phyloP scores from a whole-genome alignment of 2,888 invertebrate genomes.

The Tachina grossa region DNA sequence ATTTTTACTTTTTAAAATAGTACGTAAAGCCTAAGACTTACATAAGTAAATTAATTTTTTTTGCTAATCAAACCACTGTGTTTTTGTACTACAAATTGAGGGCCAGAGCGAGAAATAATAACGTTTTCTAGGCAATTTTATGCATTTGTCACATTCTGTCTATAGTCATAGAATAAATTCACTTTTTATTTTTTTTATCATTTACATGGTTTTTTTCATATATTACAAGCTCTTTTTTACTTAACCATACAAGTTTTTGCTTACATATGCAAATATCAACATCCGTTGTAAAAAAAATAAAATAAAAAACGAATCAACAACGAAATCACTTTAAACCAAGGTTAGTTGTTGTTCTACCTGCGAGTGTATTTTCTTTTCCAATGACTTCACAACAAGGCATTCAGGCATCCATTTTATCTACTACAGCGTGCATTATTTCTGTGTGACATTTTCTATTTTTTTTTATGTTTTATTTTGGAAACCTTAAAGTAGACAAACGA shows the following conservation, averaged over 20 bases:
- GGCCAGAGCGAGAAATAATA: not conserved
- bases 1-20: not conserved
- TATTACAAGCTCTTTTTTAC: constrained; percentile 38
- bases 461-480: not conserved
- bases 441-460: constrained; percentile 13
- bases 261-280: constrained; percentile 70
- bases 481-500: constrained; percentile 36
- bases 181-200: constrained; percentile 1
- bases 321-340: constrained; percentile 72
- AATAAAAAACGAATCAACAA: constrained; percentile 27
- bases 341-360: constrained; percentile 69
- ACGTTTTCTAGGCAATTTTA: not conserved
- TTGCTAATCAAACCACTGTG: not conserved
- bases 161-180: not conserved
- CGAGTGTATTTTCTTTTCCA: constrained; percentile 39
- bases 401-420: not conserved
- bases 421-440: constrained; percentile 6
- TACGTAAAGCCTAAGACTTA: not conserved
- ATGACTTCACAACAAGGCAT: constrained; percentile 17
- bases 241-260: constrained; percentile 34
- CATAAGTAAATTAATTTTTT: not conserved
- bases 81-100: not conserved
- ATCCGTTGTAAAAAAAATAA: constrained; percentile 62
- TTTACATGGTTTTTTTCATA: not conserved
- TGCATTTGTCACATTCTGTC: not conserved